A percentile compares a stretch with the other conserved stretches of the same genome.
Conservation (phyloP, 2,113 vertebrate species). For the Brachyhypopomus gauderio region DNA sequence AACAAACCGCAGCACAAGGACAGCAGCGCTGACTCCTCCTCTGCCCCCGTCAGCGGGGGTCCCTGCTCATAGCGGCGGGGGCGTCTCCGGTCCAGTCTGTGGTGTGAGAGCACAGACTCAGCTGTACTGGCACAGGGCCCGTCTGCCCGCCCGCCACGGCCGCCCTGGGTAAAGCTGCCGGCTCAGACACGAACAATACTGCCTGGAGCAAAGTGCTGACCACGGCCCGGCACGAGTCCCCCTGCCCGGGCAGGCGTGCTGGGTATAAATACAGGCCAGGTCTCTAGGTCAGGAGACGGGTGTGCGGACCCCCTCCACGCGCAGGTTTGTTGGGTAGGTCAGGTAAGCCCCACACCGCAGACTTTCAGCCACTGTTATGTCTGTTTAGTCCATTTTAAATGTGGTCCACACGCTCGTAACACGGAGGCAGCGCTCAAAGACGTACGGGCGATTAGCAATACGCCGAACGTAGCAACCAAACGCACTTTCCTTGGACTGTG, state of each 20-base stretch:
- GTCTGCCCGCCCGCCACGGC: conserved; percentile 48
- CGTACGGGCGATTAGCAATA: conserved; percentile 3
- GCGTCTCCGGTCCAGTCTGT: neutral
- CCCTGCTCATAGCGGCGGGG: neutral
- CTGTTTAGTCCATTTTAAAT: conserved; percentile 50
- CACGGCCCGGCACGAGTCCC: conserved; percentile 60
- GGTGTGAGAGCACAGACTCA: conserved; percentile 50
- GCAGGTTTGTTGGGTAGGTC: conserved; percentile 70
- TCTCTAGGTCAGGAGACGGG: conserved; percentile 64
- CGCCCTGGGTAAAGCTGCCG: conserved; percentile 67
- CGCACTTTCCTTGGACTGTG: neutral
- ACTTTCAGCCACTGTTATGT: conserved; percentile 48
- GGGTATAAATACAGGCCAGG: conserved; percentile 76
- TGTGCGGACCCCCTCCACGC: conserved; percentile 69
- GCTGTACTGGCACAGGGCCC: too few relatives aligned
- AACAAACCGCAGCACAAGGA: too few relatives aligned
- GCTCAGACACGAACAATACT: conserved; percentile 76
- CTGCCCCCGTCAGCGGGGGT: too few relatives aligned
- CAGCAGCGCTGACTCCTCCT: too few relatives aligned
- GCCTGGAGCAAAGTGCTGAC: conserved; percentile 78
- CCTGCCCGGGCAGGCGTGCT: conserved; percentile 62
- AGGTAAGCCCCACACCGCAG: conserved; percentile 72
- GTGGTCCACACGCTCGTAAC: conserved; percentile 42
- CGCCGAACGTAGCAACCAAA: neutral
- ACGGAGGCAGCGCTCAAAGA: neutral